Percentiles rank a stretch among this genome's conserved stretches.
Conservation (phyloP, 1,140 invertebrate genomes). For the Drosophila erecta region DNA sequence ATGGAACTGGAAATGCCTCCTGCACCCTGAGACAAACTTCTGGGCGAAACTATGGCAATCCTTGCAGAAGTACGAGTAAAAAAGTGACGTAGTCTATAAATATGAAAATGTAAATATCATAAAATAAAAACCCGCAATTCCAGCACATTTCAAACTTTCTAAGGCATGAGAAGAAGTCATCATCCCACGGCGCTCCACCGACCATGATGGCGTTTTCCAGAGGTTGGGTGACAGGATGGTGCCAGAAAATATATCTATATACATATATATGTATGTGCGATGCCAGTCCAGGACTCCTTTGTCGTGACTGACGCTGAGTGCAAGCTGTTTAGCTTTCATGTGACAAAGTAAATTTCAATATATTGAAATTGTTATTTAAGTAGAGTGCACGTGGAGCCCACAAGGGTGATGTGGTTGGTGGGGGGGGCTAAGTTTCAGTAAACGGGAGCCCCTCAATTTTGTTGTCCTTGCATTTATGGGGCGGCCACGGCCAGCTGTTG, state of each 20-base stretch:
- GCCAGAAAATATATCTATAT: background rate
- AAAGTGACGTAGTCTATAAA: too few species aligned
- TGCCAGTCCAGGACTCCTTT: slow-evolving; percentile 28
- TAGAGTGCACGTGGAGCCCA: slow-evolving; percentile 67
- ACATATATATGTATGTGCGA: background rate
- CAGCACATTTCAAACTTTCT: background rate
- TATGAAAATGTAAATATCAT: background rate
- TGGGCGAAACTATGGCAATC: background rate
- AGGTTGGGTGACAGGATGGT: slow-evolving; percentile 7
- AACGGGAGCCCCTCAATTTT: slow-evolving; percentile 1
- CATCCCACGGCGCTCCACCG: background rate
- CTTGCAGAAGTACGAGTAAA: background rate
- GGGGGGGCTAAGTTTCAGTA: background rate
- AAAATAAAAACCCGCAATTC: background rate
- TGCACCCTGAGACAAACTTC: too few species aligned
- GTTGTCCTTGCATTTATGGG: slow-evolving; percentile 26
- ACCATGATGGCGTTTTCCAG: background rate
- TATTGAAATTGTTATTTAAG: slow-evolving; percentile 84
- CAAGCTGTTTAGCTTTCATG: slow-evolving; percentile 81
- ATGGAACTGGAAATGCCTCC: too few species aligned
- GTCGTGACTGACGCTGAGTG: slow-evolving; percentile 72
- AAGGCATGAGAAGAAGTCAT: background rate
- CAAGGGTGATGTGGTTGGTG: background rate
- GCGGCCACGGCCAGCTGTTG: slow-evolving; percentile 54
- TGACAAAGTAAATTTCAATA: slow-evolving; percentile 84